Evolutionary conservation across 2,113 vertebrate species (phyloP).

Genomic region (Puntigrus tetrazona): DNA sequence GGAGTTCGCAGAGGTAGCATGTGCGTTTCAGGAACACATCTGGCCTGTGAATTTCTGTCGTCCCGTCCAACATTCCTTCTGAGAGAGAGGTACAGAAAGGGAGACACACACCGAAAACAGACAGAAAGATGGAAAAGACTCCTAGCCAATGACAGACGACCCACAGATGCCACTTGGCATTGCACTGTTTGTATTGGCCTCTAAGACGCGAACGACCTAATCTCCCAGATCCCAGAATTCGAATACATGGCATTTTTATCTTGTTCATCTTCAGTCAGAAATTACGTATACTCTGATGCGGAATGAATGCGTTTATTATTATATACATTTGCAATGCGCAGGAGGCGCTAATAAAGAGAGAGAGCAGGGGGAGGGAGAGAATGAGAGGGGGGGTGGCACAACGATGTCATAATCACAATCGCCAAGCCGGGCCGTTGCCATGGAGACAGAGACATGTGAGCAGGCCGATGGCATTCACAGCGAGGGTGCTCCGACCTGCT

Average conservation of each 20-base stretch:
- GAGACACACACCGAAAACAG: background rate
- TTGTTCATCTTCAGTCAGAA: background rate
- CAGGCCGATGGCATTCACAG: constrained; percentile 51
- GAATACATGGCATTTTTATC: background rate
- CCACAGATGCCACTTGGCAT: constrained; percentile 32
- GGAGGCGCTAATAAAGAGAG: background rate
- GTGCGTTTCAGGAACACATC: constrained; percentile 41
- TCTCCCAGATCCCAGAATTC: background rate
- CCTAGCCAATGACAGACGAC: background rate
- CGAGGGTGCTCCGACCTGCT: constrained; percentile 51
- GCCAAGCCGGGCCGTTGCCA: constrained; percentile 55
- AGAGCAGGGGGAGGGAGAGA: background rate
- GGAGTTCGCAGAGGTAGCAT: constrained; percentile 20
- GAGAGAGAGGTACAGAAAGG: constrained; percentile 18
- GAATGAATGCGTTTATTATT: background rate
- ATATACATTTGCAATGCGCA: background rate
- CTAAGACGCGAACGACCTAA: background rate
- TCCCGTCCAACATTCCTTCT: constrained; percentile 26
- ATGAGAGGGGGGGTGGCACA: background rate
- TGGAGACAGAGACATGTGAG: constrained; percentile 55
- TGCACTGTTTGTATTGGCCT: constrained; percentile 3
- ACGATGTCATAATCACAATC: constrained; percentile 53
- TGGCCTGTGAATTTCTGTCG: constrained; percentile 27
- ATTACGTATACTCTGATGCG: background rate
- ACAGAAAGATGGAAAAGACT: constrained; percentile 4